phyloP scores from a whole-genome alignment of 2,797 vertebrate genomes.

The Tenualosa thibaudeaui region DNA sequence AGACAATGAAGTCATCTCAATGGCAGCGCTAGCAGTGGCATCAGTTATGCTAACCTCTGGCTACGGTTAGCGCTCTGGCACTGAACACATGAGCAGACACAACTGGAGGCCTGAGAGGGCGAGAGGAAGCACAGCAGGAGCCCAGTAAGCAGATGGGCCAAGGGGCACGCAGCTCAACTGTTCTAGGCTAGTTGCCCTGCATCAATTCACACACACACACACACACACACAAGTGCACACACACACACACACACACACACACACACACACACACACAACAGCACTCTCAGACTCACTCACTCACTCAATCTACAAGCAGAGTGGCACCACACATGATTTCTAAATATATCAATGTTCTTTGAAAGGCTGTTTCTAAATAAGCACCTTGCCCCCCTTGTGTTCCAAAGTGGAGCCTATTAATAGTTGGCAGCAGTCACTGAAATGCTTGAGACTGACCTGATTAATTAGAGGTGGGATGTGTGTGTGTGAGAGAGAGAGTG shows the following conservation, averaged over 20 bases:
- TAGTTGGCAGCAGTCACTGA: neutral
- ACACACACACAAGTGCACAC: neutral
- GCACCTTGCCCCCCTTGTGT: neutral
- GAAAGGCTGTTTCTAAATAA: conserved; percentile 2
- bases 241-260: neutral
- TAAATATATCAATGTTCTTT: neutral
- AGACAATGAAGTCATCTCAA: neutral
- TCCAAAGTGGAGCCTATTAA: conserved; percentile 5
- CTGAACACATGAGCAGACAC: neutral
- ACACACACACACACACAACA: neutral
- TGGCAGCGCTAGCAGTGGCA: neutral
- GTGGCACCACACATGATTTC: neutral
- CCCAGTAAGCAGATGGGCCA: neutral
- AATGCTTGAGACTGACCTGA: neutral
- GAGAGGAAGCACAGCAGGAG: neutral
- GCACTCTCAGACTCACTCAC: neutral
- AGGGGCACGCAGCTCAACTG: neutral
- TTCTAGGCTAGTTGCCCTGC: neutral
- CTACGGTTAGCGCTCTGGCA: neutral
- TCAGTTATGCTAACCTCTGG: neutral
- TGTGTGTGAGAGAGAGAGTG: neutral
- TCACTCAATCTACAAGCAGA: neutral
- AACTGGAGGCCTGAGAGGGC: neutral
- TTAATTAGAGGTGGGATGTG: conserved; percentile 1
- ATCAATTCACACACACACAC: neutral